Percentiles rank a stretch among this genome's conserved stretches.
Conservation (phyloP, 2,113 vertebrate genomes). For the Lepus americanus region DNA sequence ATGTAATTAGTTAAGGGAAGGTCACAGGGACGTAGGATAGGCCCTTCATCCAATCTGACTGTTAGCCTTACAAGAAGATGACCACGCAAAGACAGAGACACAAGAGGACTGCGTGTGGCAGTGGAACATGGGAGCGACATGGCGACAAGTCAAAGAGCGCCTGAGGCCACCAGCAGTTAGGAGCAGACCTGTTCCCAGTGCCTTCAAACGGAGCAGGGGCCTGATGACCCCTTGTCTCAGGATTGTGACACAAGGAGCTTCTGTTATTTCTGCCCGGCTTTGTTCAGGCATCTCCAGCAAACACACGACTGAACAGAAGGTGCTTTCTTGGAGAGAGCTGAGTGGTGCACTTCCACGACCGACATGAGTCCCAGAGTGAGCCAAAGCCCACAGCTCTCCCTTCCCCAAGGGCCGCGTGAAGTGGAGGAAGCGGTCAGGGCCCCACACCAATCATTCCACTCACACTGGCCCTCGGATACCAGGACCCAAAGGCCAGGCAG, state of each 20-base stretch:
- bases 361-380: not conserved
- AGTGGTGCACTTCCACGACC: not conserved
- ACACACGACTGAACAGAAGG: not conserved
- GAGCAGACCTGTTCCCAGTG: not conserved
- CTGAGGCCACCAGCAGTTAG: not conserved
- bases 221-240: not conserved
- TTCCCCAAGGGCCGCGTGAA: not conserved
- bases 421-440: not conserved
- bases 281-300: not conserved
- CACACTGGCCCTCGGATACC: not conserved
- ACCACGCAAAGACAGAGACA: not conserved
- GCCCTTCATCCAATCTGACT: too few relatives aligned
- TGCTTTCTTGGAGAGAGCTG: not conserved
- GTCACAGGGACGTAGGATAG: not conserved
- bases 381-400: not conserved
- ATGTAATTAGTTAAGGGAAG: not conserved
- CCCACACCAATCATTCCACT: not conserved
- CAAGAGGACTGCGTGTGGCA: not conserved
- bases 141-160: not conserved
- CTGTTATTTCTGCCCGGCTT: not conserved
- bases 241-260: not conserved
- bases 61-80: not conserved
- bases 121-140: not conserved
- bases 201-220: not conserved
- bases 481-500: not conserved